Evolutionary conservation across 1,140 invertebrate species (phyloP), one percentile per base, ranked within the genome.

Genomic region (Eumeta japonica): DNA sequence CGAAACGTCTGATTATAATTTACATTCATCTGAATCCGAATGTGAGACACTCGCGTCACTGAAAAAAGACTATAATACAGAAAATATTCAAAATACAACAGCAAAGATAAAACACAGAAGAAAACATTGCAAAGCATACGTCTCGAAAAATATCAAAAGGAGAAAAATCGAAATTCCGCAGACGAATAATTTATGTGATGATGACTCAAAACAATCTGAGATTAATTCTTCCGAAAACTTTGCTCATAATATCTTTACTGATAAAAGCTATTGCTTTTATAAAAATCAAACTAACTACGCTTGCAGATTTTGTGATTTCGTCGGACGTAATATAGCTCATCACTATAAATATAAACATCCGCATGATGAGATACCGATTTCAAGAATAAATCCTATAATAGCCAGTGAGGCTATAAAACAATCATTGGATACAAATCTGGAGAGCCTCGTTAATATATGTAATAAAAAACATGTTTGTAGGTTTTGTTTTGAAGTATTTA

Each of bases 261-360:
- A 75, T 41, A 68, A 57, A 43, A 37, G 37, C 2, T 75, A 77
- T 44, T 67, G 72, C 37, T 77, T 75, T 44, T 10, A 32, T 18
- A 62, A 63, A 42, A 56, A 63, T 43, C 33, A 49, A 12, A 39
- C 10, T 3, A 75, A 47, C 17, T 77, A 80, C 28, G 57, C 70
- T 10, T 89, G 75, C 48, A 61, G 59, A 28, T 32, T 83, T 2
- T 88, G 86, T 51, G 35, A 52, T 0, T 85, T 79, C 43, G 61
- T 48, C 18, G 83, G 83, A 0, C 75, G 75, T 33, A 78, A 80
- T 24, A 85, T 87, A 14, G 80, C 86, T 0, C 62, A 76, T 27
- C 86, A 89, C 66, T 86, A 85, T 41, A 79, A 79, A 44, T 62
- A 65, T 3, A 58, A 62, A 38, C 86, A 88, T 65, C 77, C 80